Conservation (phyloP, 2,797 vertebrate species). For the Centroberyx gerrardi region DNA sequence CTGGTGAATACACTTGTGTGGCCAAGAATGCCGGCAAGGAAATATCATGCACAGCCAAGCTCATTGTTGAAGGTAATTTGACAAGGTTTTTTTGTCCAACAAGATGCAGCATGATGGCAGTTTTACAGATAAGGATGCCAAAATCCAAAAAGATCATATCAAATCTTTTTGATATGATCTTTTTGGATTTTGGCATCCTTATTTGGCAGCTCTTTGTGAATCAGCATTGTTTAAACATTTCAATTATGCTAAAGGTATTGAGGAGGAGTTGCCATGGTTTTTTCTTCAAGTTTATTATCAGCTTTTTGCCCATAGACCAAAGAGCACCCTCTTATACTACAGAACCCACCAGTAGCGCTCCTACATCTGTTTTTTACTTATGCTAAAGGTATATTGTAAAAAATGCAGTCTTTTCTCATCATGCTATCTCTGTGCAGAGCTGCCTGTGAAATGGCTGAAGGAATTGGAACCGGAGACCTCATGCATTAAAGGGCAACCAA, state of each 20-base stretch:
- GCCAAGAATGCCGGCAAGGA: constrained; percentile 95
- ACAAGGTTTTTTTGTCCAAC: not conserved
- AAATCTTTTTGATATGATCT: too few species aligned
- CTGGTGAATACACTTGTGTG: constrained; percentile 97
- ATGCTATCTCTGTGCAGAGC: constrained; percentile 80
- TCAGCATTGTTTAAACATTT: too few species aligned
- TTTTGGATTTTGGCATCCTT: too few species aligned
- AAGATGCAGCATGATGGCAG: not conserved
- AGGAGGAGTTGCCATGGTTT: too few species aligned
- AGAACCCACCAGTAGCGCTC: too few species aligned
- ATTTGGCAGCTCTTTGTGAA: too few species aligned
- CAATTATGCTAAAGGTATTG: not conserved
- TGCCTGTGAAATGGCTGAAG: constrained; percentile 94
- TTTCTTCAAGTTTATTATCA: too few species aligned
- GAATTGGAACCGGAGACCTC: constrained; percentile 93
- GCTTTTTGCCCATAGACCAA: too few species aligned
- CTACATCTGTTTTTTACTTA: not conserved
- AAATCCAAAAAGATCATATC: too few species aligned
- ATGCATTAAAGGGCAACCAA: constrained; percentile 92
- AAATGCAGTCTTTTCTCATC: not conserved
- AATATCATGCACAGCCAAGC: constrained; percentile 94
- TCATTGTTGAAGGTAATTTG: constrained; percentile 95
- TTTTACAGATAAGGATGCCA: too few species aligned
- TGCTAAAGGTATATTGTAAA: not conserved
- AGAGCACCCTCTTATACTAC: too few species aligned